Conservation (phyloP, 23 tunicate genomes). For the Trididemnum nubilum region DNA sequence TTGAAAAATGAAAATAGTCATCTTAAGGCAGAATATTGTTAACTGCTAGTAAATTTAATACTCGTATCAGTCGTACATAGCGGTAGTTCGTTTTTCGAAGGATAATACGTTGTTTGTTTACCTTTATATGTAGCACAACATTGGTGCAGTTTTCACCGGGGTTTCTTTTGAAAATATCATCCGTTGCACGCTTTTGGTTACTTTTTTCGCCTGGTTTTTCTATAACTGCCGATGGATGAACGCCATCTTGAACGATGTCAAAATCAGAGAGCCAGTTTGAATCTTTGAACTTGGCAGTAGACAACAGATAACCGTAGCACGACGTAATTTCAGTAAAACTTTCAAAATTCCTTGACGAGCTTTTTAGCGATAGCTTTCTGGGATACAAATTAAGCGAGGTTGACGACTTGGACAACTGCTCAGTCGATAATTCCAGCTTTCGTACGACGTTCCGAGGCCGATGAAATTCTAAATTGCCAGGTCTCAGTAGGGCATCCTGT, state of each 20-base stretch:
- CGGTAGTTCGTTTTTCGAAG: too few species aligned
- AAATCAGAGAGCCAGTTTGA: conserved; percentile 44
- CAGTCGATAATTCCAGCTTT: conserved; percentile 12
- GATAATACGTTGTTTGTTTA: too few species aligned
- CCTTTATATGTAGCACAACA: conserved; percentile 50
- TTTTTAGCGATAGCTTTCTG: neutral
- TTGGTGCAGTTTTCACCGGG: conserved; percentile 34
- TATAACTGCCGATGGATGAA: conserved; percentile 49
- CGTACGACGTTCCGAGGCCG: neutral
- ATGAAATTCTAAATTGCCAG: neutral
- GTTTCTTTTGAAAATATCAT: conserved; percentile 30
- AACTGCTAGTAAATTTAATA: too few species aligned
- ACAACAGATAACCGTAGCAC: conserved; percentile 25
- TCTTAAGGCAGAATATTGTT: too few species aligned
- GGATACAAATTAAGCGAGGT: neutral
- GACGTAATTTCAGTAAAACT: neutral
- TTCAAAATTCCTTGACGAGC: neutral
- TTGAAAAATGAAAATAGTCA: too few species aligned
- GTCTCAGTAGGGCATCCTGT: neutral
- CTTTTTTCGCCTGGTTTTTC: neutral
- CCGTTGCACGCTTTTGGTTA: conserved; percentile 14
- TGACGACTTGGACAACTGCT: neutral
- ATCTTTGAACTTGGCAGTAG: conserved; percentile 15
- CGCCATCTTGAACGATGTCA: conserved; percentile 26
- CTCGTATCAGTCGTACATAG: too few species aligned